Base-by-base conservation (phyloP, 30 jellyfish, hydroid and myxozoan genomes). In the Aurelia aurita region DNA sequence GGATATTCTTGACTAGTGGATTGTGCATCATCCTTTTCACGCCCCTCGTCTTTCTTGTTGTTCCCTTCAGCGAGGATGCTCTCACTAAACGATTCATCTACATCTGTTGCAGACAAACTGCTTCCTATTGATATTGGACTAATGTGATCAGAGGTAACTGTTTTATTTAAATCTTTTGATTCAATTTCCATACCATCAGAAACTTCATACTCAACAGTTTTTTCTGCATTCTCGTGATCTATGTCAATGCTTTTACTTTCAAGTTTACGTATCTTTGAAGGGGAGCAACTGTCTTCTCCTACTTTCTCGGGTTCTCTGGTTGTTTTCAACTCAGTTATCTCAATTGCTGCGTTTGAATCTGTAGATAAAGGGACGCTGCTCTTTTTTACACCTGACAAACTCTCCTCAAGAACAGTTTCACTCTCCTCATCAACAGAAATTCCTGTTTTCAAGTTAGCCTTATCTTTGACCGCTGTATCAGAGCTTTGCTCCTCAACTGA, bases 1-100 rank as follows among this genome's bases (percentile, higher is more conserved):
- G 87, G 75, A 75, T 51, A 54, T 75, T 75, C 87, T 34, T 75
- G 67, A 20, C 87, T 75, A 6, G 21, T 21, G 35, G 35, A 19
- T 22, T 22, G 35, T 2, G 23, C 34, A 22, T 3, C 20, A 14
- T 58, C 69, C 31, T 22, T 32, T 22, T 22, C 34, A 18, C 35
- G 19, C 35, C 34, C 73, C 35, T 61, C 73, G 5, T 19, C 35
- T 19, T 22, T 22, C 31, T 46, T 18, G 73, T 2, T 21, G n/a
- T 61, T 61, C 73, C 10, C 47, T 61, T 61, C 73, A 32, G n/a
- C 47, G 28, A 66, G 77, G 19, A 66, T 66, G 26, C 77, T 66
- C 15, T 69, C 82, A 34, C 66, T 69, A 21, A 54, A 69, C 15
- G 57, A 25, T 3, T 28, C 77, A 13, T 43, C 66, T 13, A 57